Base-by-base conservation (phyloP, 1,140 invertebrate species). In the Adelges cooleyi region DNA sequence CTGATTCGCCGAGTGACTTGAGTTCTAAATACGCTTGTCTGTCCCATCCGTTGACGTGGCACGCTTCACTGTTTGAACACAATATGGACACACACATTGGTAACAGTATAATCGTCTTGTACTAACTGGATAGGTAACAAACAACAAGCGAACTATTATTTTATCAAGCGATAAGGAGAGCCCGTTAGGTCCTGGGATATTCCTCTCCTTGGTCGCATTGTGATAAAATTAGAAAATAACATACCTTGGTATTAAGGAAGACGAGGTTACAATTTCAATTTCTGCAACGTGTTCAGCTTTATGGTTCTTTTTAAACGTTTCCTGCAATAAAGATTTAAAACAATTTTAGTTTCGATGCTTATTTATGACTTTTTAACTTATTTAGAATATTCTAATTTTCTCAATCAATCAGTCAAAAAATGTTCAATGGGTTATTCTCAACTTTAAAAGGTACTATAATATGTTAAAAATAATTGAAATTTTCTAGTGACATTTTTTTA, bases 11-110 rank as follows among this genome's bases (percentile, higher is more conserved):
- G 29, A 59, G 36, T 59, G 54, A 59, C 25, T 59, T 59, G 54
- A 59, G 38, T 46, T 59, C 54, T 27, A 59, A 44, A 40, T 59
- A 59, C 27, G 66, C 42, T 44, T 44, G 11, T 33, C 22, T 49
- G 46, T 67, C 66, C 52, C 66, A 67, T 20, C 66, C 66, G 49
- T 49, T 59, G 11, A 56, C 53, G 18, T 54, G 52, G 42, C 52
- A 53, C 27, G 66, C 15, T 67, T 67, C 66, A 27, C 66, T 67
- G 44, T 59, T 59, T 59, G 54, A 59, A 59, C 54, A 59, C 54
- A 59, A 59, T 59, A 59, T 23, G 54, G 54, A 59, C 42, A 59
- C 36, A 59, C 54, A 59, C 54, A 59, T 59, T 59, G 54, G 54
- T 59, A 59, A 59, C 54, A 59, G 54, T 27, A 59, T 59, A 59